Percentiles rank a stretch among this genome's conserved stretches.
These are phyloP conservation scores for Limnodromus scolopaceus DNA, from an alignment of 2,797 vertebrate species.

Conservation along the genomic window DNA sequence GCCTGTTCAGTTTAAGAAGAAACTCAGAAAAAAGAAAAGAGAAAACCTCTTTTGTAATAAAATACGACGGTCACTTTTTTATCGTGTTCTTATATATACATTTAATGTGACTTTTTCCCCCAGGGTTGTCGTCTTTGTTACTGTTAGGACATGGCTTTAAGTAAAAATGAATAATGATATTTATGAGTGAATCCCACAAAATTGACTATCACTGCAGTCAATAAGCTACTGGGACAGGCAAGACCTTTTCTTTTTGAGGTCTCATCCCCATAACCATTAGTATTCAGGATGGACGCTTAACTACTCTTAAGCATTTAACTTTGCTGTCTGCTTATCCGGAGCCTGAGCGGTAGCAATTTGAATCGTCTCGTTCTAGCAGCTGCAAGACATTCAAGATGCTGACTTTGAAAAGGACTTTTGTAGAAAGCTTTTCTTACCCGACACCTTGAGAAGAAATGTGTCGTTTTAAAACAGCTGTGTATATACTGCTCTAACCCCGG, in stretches of 20 bases:
- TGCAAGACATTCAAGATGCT: not conserved
- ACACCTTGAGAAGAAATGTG: not conserved
- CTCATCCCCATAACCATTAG: not conserved
- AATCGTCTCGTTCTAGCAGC: constrained; percentile 10
- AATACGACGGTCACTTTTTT: constrained; percentile 26
- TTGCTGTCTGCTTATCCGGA: not conserved
- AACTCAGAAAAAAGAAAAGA: not conserved
- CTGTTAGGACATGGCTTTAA: not conserved
- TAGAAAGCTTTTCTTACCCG: constrained; percentile 33
- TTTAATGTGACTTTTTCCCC: not conserved
- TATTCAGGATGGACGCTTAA: not conserved
- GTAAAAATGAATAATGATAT: not conserved
- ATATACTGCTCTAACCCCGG: constrained; percentile 22
- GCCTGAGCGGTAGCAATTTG: not conserved
- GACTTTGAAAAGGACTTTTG: constrained; percentile 34
- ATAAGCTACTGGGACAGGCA: not conserved
- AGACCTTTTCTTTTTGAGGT: not conserved
- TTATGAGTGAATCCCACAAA: not conserved
- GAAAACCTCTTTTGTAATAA: constrained; percentile 44
- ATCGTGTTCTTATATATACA: constrained; percentile 46
- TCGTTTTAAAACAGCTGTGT: constrained; percentile 43
- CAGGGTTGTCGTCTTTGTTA: not conserved
- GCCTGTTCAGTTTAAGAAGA: constrained; percentile 27
- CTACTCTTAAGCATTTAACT: not conserved
- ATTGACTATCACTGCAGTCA: not conserved